Evolutionary conservation across 2,888 invertebrate genomes (phyloP).

Genomic region (Archips xylosteana): DNA sequence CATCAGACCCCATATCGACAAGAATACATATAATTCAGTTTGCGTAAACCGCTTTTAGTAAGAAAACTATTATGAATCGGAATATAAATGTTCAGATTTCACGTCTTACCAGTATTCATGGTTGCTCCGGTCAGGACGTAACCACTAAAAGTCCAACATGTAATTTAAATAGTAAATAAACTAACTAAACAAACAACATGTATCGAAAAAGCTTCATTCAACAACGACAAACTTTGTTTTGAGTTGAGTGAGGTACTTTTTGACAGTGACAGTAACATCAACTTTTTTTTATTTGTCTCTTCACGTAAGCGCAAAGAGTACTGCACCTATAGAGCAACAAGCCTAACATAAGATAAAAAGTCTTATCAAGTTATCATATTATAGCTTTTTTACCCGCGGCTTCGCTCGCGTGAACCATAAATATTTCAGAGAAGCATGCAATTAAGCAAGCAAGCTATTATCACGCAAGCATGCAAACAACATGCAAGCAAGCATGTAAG

Average conservation of each 20-base stretch:
- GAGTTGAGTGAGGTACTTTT: not conserved
- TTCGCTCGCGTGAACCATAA: no score
- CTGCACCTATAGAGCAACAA: no score
- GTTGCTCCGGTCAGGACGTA: not conserved
- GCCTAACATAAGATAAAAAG: no score
- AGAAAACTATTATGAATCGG: not conserved
- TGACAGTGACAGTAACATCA: not conserved
- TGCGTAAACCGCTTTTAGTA: not conserved
- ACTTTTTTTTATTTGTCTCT: not conserved
- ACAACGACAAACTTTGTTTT: not conserved
- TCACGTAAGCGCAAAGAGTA: no score
- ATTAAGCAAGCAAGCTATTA: no score
- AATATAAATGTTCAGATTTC: not conserved
- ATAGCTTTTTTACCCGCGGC: no score
- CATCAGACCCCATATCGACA: not conserved
- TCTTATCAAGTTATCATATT: no score
- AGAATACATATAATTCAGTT: not conserved
- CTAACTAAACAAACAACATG: not conserved
- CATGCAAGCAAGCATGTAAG: no score
- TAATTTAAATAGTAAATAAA: not conserved
- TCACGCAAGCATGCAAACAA: no score
- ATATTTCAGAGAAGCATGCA: no score
- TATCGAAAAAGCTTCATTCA: not conserved
- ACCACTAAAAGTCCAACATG: not conserved
- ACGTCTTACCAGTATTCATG: constrained; percentile 11